A percentile compares a stretch with the other conserved stretches of the same genome.
Evolutionary conservation across 2,113 vertebrate species (phyloP).

Genomic region (Lipotes vexillifer): DNA sequence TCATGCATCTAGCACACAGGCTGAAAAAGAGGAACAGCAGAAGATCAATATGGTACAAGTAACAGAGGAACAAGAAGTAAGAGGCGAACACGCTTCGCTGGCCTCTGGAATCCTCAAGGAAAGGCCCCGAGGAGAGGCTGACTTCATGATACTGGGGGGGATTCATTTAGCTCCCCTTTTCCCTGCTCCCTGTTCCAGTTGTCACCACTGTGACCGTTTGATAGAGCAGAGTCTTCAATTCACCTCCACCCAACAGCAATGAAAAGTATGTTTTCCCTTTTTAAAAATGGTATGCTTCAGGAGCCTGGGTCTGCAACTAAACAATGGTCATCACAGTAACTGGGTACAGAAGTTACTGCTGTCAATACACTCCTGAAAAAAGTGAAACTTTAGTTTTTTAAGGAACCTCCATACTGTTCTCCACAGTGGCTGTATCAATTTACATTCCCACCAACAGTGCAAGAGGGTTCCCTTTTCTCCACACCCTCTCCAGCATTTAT

Average conservation of each 20-base stretch:
- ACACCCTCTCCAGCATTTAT: no score
- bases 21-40: neutral
- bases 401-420: no score
- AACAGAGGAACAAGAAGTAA: neutral
- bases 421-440: no score
- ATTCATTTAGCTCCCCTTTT: fast-evolving
- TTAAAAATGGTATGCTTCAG: neutral
- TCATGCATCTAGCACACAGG: neutral
- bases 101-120: neutral
- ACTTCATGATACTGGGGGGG: neutral
- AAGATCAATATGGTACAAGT: neutral
- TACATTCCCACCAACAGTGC: no score
- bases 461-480: no score
- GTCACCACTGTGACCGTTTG: neutral
- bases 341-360: neutral
- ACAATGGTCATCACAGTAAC: neutral
- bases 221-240: neutral
- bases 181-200: neutral
- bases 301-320: neutral
- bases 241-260: neutral
- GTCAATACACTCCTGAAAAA: neutral
- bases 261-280: neutral
- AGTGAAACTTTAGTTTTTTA: neutral
- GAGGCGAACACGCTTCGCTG: neutral
- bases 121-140: neutral